A percentile compares a stretch with the other conserved stretches of the same genome.
Conservation (phyloP, 2,888 invertebrate genomes). For the Apodemia mormo region DNA sequence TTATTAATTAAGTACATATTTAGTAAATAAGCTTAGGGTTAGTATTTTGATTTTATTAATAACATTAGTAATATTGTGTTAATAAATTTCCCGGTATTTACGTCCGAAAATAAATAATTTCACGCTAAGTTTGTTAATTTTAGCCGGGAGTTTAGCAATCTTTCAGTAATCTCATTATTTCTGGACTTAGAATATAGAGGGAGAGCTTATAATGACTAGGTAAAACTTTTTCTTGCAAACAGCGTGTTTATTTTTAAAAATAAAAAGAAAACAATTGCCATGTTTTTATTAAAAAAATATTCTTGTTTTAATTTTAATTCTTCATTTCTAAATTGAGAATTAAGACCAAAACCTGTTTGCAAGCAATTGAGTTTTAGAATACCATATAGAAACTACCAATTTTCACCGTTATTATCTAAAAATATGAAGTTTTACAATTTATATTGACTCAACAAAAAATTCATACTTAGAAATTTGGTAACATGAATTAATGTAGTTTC, state of each 20-base stretch:
- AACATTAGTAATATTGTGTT: slow-evolving; percentile 20
- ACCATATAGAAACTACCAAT: no score
- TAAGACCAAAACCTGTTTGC: background rate
- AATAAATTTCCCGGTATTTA: slow-evolving; percentile 27
- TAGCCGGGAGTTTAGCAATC: slow-evolving; percentile 70
- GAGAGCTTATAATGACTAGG: slow-evolving; percentile 51
- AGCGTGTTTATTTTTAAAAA: background rate
- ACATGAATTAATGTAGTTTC: no score
- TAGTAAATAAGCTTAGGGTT: slow-evolving; percentile 18
- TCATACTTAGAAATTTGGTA: background rate
- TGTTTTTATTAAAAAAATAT: background rate
- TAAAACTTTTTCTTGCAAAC: background rate
- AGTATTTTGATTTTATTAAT: slow-evolving; percentile 17
- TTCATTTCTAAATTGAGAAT: background rate
- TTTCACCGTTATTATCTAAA: no score
- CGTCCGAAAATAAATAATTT: slow-evolving; percentile 23
- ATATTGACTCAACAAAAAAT: background rate
- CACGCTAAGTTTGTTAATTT: slow-evolving; percentile 26
- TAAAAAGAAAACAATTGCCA: background rate
- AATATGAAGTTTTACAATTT: background rate
- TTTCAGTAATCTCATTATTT: slow-evolving; percentile 67
- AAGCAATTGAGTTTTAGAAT: background rate
- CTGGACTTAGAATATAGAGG: slow-evolving; percentile 59
- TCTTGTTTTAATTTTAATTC: background rate
- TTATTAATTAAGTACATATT: slow-evolving; percentile 31